Evolutionary conservation across 2,888 invertebrate genomes (phyloP), one percentile per base, ranked within the genome.

Genomic region (Vannuccia rotundouncinata): DNA sequence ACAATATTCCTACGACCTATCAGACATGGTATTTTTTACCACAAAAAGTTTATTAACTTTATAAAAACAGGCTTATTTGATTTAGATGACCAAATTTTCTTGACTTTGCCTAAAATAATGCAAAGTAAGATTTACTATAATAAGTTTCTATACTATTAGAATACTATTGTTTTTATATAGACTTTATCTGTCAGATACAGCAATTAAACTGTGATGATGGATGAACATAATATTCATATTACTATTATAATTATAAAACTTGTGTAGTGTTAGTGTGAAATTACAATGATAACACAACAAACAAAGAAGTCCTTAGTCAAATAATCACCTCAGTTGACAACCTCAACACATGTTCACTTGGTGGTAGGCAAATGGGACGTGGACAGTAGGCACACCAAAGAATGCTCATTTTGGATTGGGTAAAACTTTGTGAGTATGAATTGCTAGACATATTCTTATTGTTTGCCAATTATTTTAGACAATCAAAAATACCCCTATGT

Each of bases 251-350:
- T 45, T 17, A 45, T 45, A 45, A 45, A 45, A 45, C 45, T 45
- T 17, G 45, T 45, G 45, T 45, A 45, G 17, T 27, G 2, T 2
- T 5, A 66, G n/a, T n/a, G n/a, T n/a, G 66, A 66, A 66, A 66
- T 66, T n/a, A 66, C 25, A 66, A n/a, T 66, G 66, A 66, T 13
- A 66, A 66, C 66, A 27, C 66, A 5, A 27, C 66, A 66, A 66
- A 5, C 25, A 66, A 66, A 66, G 22, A 66, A 66, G 17, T 45
- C 45, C 45, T 13, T 45, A 45, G 45, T 45, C 45, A 45, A 45
- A 45, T 45, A 45, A 66, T 66, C 66, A 66, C 22, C 25, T 66
- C 66, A 66, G 66, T 66, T 27, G 25, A 66, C 66, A 66, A 66
- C 25, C 66, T 66, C 25, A 22, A 66, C 66, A 66, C n/a, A n/a